A percentile compares a stretch with the other conserved stretches of the same genome.
phyloP scores from a whole-genome alignment of 2,113 vertebrate species.

The Eubucco bourcierii region DNA sequence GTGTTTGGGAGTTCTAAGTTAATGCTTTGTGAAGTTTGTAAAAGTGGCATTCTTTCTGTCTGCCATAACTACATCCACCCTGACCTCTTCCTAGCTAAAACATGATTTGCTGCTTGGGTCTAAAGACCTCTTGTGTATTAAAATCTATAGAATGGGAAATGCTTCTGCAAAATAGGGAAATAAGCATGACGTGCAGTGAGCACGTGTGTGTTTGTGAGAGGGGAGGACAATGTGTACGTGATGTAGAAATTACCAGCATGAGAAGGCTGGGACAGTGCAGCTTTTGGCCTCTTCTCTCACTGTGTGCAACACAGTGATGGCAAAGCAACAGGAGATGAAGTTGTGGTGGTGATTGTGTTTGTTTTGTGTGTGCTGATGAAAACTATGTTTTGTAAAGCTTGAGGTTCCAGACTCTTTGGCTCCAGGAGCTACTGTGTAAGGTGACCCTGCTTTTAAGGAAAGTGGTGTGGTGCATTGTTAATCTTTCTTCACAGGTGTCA shows the following conservation, averaged over 20 bases:
- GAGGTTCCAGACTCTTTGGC: slow-evolving; percentile 22
- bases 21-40: background rate
- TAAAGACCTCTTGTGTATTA: background rate
- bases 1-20: background rate
- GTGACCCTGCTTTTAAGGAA: background rate
- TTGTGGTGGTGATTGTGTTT: background rate
- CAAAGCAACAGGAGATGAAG: background rate
- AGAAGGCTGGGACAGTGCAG: background rate
- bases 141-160: background rate
- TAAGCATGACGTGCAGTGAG: background rate
- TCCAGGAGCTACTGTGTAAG: background rate
- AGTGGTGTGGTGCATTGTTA: background rate
- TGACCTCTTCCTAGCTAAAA: background rate
- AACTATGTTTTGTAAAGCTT: background rate
- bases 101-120: background rate
- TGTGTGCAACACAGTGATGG: background rate
- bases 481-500: background rate
- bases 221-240: background rate
- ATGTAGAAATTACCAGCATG: background rate
- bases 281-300: background rate
- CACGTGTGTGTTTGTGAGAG: background rate
- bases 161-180: background rate
- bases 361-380: background rate
- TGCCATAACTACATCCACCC: background rate
- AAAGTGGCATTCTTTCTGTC: background rate